Base-by-base conservation (phyloP, 2,113 vertebrate species). In the Scatophagus argus region DNA sequence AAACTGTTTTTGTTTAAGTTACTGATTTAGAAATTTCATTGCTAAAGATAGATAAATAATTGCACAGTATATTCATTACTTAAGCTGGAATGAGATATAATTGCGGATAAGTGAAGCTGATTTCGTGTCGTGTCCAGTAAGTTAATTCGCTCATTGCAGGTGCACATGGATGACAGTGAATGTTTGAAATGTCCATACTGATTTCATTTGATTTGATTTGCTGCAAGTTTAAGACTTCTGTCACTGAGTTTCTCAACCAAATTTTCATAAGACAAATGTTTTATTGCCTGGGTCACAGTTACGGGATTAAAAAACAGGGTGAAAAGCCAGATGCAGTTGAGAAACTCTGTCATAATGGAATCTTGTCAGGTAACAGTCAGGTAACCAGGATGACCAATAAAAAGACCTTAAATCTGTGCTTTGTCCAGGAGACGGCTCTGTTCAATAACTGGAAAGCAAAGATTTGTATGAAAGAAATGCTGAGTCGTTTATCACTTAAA, bases 361-460 rank as follows among this genome's bases (percentile, higher is more conserved):
- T 56, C 9, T 17, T 41, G 19, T 44, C n/a, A n/a, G 60, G 10
- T 3, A 23, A 46, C 39, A 29, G 13, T 27, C 1, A 51, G n/a
- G 43, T 5, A 21, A 63, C 23, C 13, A 23, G 13, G 29, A n/a
- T 13, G 25, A 32, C 47, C 49, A 44, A 59, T 14, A 10, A 76
- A 32, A 74, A 82, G n/a, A 84, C 75, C 88, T 88, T 66, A 32
- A 60, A 59, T 83, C 29, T 84, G 32, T 55, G 44, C 62, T 79
- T 78, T 41, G 7, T 76, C 89, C 88, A 78, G 72, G 5, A 79
- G 79, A 29, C 46, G 76, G 61, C 3, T 2, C 14, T 23, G 62
- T 52, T 67, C 52, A 74, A 31, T 23, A 46, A 77, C 85, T 87
- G 77, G 5, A 86, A 76, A 70, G 56, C 29, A 79, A 73, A 67